Evolutionary conservation across 2,113 vertebrate genomes (phyloP).

Genomic region (Promerops cafer): DNA sequence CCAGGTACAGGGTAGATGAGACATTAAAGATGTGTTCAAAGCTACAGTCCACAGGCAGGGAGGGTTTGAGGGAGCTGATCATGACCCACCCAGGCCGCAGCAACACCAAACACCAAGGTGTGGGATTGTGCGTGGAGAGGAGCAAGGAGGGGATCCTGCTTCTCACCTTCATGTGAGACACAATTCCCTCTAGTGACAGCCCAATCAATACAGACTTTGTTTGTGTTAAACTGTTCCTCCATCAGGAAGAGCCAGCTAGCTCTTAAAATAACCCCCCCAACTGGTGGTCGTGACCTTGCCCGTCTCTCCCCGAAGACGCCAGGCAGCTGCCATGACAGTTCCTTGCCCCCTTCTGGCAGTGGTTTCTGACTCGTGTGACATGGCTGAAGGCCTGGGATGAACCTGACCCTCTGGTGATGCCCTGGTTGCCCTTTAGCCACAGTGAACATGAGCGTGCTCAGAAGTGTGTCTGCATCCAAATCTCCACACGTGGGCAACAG

Average conservation of each 20-base stretch:
- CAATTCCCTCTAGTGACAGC: not conserved
- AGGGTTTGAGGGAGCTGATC: not conserved
- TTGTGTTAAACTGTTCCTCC: not conserved
- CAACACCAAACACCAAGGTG: not conserved
- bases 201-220: not conserved
- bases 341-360: not conserved
- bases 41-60: not conserved
- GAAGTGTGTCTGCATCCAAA: not conserved
- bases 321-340: not conserved
- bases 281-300: accelerated
- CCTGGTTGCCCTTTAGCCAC: not conserved
- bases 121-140: accelerated
- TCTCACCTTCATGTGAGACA: not conserved
- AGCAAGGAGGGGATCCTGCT: not conserved
- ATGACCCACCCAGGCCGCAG: not conserved
- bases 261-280: not conserved
- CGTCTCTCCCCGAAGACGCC: not conserved
- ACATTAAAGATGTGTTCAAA: not conserved
- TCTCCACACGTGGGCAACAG: not conserved
- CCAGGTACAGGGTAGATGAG: not conserved
- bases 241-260: not conserved
- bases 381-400: not conserved
- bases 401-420: no score
- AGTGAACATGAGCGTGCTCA: not conserved
- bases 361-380: not conserved